Evolutionary conservation across 2,113 vertebrate genomes (phyloP).

Genomic region (Merops nubicus): DNA sequence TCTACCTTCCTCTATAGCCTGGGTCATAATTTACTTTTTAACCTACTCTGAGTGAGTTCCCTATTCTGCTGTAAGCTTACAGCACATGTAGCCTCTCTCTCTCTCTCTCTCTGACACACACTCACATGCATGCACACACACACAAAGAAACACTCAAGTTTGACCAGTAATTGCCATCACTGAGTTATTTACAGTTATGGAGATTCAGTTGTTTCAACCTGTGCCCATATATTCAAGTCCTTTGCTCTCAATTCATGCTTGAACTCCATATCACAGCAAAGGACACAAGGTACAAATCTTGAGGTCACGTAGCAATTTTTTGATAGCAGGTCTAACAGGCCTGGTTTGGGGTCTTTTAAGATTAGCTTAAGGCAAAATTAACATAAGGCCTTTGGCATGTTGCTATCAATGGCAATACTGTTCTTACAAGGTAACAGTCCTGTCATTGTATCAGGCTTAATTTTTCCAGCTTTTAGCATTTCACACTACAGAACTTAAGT

Average conservation of each 20-base stretch:
- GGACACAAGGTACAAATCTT: background rate
- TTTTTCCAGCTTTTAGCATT: background rate
- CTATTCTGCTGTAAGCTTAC: background rate
- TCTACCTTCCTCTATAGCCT: background rate
- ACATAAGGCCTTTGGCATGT: background rate
- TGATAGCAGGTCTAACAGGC: background rate
- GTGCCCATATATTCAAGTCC: background rate
- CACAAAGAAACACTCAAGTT: background rate
- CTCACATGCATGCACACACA: background rate
- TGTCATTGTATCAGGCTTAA: background rate
- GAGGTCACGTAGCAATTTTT: background rate
- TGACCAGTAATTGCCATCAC: background rate
- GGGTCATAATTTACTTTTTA: background rate
- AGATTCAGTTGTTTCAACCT: too few species aligned
- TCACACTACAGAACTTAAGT: background rate
- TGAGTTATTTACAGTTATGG: background rate
- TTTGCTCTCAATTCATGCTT: background rate
- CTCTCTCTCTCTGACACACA: fast-evolving
- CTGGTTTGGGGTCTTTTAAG: background rate
- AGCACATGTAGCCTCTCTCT: background rate
- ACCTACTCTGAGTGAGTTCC: background rate
- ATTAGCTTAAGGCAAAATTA: background rate
- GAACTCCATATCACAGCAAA: background rate
- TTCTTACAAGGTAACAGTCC: background rate
- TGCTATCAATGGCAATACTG: background rate